Evolutionary conservation across 2,797 vertebrate species (phyloP).

Genomic region (Etheostoma perlongum): DNA sequence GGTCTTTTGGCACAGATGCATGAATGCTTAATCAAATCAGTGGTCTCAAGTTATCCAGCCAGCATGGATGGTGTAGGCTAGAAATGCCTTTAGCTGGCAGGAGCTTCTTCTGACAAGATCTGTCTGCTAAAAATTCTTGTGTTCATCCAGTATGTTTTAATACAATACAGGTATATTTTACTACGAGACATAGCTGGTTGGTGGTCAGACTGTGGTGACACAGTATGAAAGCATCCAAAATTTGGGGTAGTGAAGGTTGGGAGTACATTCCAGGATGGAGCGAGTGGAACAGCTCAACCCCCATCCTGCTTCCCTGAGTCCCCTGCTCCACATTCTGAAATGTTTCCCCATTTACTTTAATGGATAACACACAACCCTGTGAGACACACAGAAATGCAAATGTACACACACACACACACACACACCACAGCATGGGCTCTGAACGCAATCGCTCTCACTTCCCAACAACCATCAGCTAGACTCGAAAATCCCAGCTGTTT

Average conservation of each 20-base stretch:
- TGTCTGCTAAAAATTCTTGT: not conserved
- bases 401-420: conserved; percentile 6
- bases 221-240: conserved; percentile 32
- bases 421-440: conserved; percentile 35
- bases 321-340: conserved; percentile 53
- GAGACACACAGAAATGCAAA: conserved; percentile 52
- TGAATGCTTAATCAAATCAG: conserved; percentile 47
- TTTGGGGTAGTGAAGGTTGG: conserved; percentile 18
- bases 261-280: conserved; percentile 59
- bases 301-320: conserved; percentile 35
- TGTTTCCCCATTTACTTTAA: conserved; percentile 57
- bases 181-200: conserved; percentile 10
- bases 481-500: conserved; percentile 68
- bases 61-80: conserved; percentile 10
- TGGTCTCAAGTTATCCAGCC: conserved; percentile 27
- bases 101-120: conserved; percentile 3
- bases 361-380: conserved; percentile 68
- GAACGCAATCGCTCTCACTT: conserved; percentile 56
- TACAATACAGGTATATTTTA: conserved; percentile 14
- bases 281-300: conserved; percentile 52
- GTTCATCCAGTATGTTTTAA: not conserved
- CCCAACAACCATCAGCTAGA: conserved; percentile 53
- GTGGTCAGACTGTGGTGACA: conserved; percentile 7
- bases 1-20: conserved; percentile 35
- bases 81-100: conserved; percentile 25